Evolutionary conservation across 2,888 invertebrate genomes (phyloP).

Genomic region (Hedychridium roseum): DNA sequence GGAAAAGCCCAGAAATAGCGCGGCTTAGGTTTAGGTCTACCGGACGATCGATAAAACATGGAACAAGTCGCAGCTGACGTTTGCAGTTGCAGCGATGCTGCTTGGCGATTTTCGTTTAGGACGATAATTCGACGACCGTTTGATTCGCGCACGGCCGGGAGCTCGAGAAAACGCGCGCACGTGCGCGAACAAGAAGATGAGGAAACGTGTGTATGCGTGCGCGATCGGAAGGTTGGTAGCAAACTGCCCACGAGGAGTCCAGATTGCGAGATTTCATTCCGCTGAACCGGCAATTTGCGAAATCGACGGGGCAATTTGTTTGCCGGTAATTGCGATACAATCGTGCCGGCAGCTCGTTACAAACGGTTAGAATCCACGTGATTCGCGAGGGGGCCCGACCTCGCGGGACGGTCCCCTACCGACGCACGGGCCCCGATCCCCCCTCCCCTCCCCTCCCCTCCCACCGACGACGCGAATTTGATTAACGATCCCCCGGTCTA

Average conservation of each 20-base stretch:
- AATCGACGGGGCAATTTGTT: conserved; percentile 58
- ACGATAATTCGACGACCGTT: too few relatives aligned
- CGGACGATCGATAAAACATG: too few relatives aligned
- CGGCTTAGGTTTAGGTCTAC: too few relatives aligned
- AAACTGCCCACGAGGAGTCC: conserved; percentile 31
- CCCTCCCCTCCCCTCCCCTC: too few relatives aligned
- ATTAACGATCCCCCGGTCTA: neutral
- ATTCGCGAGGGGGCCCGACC: conserved; percentile 19
- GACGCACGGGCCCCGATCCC: conserved; percentile 25
- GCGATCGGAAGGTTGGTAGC: conserved; percentile 31
- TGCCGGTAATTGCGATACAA: conserved; percentile 54
- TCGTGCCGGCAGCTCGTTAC: conserved; percentile 46
- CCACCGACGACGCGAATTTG: too few relatives aligned
- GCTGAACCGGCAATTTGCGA: conserved; percentile 53
- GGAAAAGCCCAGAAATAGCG: too few relatives aligned
- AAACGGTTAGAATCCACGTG: conserved; percentile 33
- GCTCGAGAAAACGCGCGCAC: conserved; percentile 27
- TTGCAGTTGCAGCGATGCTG: too few relatives aligned
- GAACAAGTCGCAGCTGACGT: too few relatives aligned
- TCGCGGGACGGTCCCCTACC: conserved; percentile 16
- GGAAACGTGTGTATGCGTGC: conserved; percentile 24
- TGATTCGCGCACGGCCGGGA: too few relatives aligned
- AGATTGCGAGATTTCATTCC: conserved; percentile 56
- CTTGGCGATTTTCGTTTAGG: too few relatives aligned
- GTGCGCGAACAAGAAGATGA: conserved; percentile 22